Evolutionary conservation across 2,113 vertebrate species (phyloP).

Genomic region (Paramormyrops kingsleyae): DNA sequence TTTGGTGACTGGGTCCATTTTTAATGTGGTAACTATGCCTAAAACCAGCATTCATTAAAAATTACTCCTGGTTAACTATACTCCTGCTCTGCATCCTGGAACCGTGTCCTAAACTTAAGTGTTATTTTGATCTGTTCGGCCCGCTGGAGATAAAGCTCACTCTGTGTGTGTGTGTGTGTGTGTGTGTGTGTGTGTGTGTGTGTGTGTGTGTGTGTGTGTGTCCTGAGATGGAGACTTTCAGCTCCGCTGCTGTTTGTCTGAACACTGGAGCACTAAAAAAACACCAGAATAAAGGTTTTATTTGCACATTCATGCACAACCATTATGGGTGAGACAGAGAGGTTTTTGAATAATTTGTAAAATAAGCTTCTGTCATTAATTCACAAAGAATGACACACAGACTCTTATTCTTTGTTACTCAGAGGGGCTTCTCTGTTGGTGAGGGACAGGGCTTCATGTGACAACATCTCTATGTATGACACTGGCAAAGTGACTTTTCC

Average conservation of each 20-base stretch:
- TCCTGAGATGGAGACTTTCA: background rate
- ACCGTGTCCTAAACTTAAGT: background rate
- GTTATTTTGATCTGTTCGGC: background rate
- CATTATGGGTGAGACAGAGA: background rate
- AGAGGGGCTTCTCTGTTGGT: background rate
- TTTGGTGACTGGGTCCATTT: background rate
- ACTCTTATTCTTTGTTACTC: background rate
- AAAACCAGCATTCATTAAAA: background rate
- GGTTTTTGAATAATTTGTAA: background rate
- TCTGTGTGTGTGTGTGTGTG: background rate
- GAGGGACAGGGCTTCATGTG: background rate
- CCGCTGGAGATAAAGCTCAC: background rate
- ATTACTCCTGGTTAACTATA: background rate
- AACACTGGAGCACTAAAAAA: background rate
- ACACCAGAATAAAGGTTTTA: background rate
- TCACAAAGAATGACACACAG: background rate
- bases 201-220: background rate
- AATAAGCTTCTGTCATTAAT: background rate
- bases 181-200: too few relatives aligned
- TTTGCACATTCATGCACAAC: background rate
- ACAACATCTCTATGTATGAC: background rate
- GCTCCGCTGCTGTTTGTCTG: background rate
- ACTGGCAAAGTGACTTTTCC: background rate
- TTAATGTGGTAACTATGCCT: background rate
- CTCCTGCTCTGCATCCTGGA: background rate